Base-by-base conservation (phyloP, 1,140 invertebrate genomes). In the Drosophila subpulchrella region DNA sequence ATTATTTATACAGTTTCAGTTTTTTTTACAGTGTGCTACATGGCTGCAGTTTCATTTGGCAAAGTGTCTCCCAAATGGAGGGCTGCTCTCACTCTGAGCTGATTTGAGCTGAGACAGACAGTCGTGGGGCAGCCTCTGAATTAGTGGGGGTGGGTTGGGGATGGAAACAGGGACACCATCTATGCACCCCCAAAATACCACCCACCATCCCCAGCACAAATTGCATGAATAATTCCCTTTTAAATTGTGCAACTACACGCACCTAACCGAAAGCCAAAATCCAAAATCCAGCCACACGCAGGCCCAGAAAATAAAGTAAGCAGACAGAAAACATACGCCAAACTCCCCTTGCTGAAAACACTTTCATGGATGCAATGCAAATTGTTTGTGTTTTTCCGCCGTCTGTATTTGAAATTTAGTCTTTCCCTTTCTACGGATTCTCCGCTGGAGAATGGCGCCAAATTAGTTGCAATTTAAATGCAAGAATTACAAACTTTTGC, bases 141-240 rank as follows among this genome's bases (percentile, higher is more conserved):
- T 51, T 20, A 51, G 50, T 20, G 20, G 7, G 0, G 11, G 11
- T 24, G 20, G 55, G 20, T 41, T n/a, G 38, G 38, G 7, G n/a
- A 0, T 27, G 27, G 27, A 2, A 2, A 57, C 41, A 34, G 39
- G 27, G 38, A 17, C 54, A 27, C 44, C 63, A 47, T 48, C 51
- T 30, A 36, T 53, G 17, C 42, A 46, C 12, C 44, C 24, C 30
- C 30, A 15, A 44, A 44, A 68, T 58, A 30, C 30, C 55, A 38
- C 17, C 34, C 34, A n/a, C 57, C 59, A 46, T 59, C 13, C 44
- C 60, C 38, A 50, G 66, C 60, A 71, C 80, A 91, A 91, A 91
- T 90, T 90, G 88, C 82, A 90, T 91, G 88, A 91, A 91, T 91
- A 90, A 91, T 91, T 91, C 88, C 55, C 88, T 91, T 91, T 91